phyloP scores from a whole-genome alignment of 2,113 vertebrate species.

The human (Homo sapiens) region DNA sequence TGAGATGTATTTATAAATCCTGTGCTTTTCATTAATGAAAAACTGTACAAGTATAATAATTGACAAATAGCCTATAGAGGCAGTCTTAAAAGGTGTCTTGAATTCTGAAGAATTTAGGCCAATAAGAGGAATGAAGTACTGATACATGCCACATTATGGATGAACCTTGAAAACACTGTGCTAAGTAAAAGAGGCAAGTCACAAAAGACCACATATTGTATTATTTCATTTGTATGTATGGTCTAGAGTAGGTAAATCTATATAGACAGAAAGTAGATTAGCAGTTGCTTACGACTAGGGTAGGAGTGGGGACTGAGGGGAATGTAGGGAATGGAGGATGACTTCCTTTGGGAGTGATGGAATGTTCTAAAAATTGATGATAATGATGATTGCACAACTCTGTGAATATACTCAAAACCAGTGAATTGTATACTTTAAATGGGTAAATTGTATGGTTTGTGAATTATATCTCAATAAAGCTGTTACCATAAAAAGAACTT shows the following conservation, averaged over 20 bases:
- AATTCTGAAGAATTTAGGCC: constrained; percentile 20
- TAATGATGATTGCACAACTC: background rate
- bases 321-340: background rate
- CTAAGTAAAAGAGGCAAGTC: constrained; percentile 1
- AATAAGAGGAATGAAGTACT: background rate
- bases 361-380: constrained; percentile 45
- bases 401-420: background rate
- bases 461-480: constrained; percentile 34
- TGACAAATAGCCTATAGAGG: constrained; percentile 18
- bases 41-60: constrained; percentile 43
- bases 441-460: background rate
- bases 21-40: constrained; percentile 54
- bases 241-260: background rate
- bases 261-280: background rate
- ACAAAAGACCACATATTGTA: background rate
- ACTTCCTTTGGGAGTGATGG: background rate
- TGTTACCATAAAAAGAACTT: background rate
- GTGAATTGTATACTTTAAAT: background rate
- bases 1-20: constrained; percentile 36
- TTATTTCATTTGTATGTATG: background rate
- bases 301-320: background rate
- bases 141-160: background rate
- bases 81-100: constrained; percentile 17
- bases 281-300: background rate
- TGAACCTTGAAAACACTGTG: constrained; percentile 12